Evolutionary conservation across 2,797 vertebrate genomes (phyloP), one percentile per base, ranked within the genome.

Genomic region (Leuciscus waleckii): DNA sequence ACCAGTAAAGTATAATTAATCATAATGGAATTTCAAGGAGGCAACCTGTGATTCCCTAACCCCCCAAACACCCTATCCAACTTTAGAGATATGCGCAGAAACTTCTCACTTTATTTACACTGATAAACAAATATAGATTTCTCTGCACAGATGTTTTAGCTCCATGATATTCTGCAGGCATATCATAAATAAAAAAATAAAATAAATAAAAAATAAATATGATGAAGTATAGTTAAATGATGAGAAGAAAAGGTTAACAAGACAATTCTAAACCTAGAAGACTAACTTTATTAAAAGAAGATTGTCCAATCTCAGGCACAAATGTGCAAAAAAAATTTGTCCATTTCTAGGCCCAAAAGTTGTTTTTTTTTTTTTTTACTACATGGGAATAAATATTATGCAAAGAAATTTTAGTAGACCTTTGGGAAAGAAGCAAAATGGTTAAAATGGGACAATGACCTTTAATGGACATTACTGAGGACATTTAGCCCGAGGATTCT

Each of bases 391-490:
- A 2, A 26, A 56, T 56, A 67, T 68, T 29, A 29, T 23, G 49
- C 63, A 84, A 68, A 35, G 8, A 75, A 51, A 51, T 21, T 16
- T 41, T n/a, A 46, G 32, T 23, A 29, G 21, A 81, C 39, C 39
- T 17, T 39, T 39, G 61, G 67, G 61, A 84, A 85, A 74, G 67
- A 56, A 69, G 58, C 37, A 7, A 13, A 82, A 32, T 1, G 4
- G 32, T 67, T 56, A 82, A 86, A 79, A 85, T 46, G 43, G 21
- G 54, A 76, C 41, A 35, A 56, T 35, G 39, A 81, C 68, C 74
- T 89, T 87, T 89, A 68, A 49, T 63, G 68, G 67, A 23, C 35
- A 73, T 75, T 63, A 49, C 78, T 68, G 35, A 63, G 16, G 58
- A 56, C 73, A 77, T 41, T 26, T 81, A 69, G 70, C 54, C 63